Percentiles rank a stretch among this genome's conserved stretches.
Conservation (phyloP, 2,113 vertebrate genomes). For the Saccopteryx leptura region DNA sequence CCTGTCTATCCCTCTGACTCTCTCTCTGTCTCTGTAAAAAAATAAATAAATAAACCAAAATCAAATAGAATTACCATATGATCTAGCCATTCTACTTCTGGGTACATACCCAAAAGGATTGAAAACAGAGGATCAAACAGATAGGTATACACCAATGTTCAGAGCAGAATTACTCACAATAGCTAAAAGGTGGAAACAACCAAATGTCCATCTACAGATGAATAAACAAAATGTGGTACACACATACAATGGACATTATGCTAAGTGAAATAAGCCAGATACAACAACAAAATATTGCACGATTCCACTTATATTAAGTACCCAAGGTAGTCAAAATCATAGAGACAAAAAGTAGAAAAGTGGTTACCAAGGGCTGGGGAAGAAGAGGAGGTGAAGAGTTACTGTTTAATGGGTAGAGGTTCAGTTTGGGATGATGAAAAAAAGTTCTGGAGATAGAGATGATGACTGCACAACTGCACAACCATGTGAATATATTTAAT, state of each 20-base stretch:
- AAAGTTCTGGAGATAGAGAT: conserved; percentile 56
- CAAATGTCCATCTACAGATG: neutral
- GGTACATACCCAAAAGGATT: neutral
- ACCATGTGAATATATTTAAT: neutral
- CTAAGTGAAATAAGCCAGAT: neutral
- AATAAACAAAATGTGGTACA: neutral
- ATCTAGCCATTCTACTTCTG: neutral
- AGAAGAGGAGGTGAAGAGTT: neutral
- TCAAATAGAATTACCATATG: conserved; percentile 19
- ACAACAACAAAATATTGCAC: neutral
- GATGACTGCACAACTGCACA: conserved; percentile 10
- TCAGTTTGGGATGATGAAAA: conserved; percentile 33
- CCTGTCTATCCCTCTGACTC: too few relatives aligned
- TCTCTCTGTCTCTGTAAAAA: too few relatives aligned
- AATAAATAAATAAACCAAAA: neutral
- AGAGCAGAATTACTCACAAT: neutral
- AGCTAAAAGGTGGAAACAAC: neutral
- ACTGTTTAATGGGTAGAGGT: conserved; percentile 32
- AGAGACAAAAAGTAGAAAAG: conserved; percentile 53
- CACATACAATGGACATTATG: neutral
- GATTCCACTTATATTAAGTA: neutral
- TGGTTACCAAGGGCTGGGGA: neutral
- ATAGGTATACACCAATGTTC: neutral
- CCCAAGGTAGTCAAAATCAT: neutral
- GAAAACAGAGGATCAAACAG: neutral